phyloP scores from a whole-genome alignment of 2,888 invertebrate genomes.

The Lydus trimaculatus region DNA sequence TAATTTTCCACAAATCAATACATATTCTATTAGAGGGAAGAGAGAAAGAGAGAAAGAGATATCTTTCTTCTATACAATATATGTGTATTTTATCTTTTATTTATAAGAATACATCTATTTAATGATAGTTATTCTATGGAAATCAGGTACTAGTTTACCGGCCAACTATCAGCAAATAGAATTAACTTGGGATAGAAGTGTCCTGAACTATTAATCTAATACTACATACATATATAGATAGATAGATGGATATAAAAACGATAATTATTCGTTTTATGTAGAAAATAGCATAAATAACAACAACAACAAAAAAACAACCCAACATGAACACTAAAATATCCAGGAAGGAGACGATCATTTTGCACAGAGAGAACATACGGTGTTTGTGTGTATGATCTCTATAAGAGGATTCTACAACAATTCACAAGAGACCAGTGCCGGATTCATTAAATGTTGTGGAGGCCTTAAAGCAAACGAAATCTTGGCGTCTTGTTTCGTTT shows the following conservation, averaged over 20 bases:
- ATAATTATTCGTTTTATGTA: neutral
- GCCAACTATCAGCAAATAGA: neutral
- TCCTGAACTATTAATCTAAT: neutral
- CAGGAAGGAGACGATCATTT: conserved; percentile 4
- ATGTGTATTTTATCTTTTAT: neutral
- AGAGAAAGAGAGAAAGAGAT: too few relatives aligned
- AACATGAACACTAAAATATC: neutral
- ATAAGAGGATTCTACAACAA: too few relatives aligned
- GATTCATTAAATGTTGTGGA: too few relatives aligned
- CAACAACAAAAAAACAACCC: neutral
- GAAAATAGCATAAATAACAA: neutral
- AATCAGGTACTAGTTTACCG: neutral
- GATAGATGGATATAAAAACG: neutral
- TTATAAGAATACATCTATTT: neutral
- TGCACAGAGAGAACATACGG: neutral
- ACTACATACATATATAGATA: neutral
- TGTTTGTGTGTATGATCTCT: neutral
- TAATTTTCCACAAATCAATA: neutral
- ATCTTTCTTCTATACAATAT: too few relatives aligned
- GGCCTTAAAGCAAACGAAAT: too few relatives aligned
- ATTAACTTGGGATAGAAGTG: neutral
- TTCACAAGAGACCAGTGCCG: too few relatives aligned
- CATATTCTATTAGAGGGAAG: neutral
- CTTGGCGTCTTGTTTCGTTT: too few relatives aligned
- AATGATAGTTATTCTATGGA: too few relatives aligned